phyloP scores from a whole-genome alignment of 2,888 invertebrate genomes.

The Acleris literana region DNA sequence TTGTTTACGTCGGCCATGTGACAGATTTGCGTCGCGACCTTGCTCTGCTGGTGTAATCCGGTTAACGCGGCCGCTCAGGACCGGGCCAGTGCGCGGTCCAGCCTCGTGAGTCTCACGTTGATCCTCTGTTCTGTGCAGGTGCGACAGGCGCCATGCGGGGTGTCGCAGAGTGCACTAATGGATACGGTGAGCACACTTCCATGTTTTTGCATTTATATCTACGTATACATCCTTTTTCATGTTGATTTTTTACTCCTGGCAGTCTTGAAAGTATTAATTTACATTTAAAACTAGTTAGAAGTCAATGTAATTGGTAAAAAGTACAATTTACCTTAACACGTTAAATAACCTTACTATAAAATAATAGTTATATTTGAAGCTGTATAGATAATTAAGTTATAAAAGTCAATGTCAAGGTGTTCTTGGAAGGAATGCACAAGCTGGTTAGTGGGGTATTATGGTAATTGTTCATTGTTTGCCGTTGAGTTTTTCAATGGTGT shows the following conservation, averaged over 20 bases:
- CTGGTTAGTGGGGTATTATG: conserved; percentile 10
- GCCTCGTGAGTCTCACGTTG: background rate
- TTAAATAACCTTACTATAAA: too few species aligned
- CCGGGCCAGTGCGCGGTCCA: conserved; percentile 17
- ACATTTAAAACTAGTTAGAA: too few species aligned
- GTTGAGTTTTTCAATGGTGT: too few species aligned
- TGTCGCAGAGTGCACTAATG: conserved; percentile 26
- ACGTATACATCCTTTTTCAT: background rate
- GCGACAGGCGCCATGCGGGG: conserved; percentile 21
- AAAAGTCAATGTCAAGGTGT: conserved; percentile 29
- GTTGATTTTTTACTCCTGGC: background rate
- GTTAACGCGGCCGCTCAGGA: conserved; percentile 45
- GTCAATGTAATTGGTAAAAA: too few species aligned
- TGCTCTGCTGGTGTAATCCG: conserved; percentile 52
- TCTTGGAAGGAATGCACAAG: conserved; percentile 25
- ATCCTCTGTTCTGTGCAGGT: conserved; percentile 7
- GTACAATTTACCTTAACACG: too few species aligned
- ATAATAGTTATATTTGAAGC: too few species aligned
- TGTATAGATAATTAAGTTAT: conserved; percentile 26
- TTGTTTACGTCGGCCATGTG: conserved; percentile 63
- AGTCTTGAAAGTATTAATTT: too few species aligned
- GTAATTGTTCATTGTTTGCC: conserved; percentile 1
- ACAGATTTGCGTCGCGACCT: conserved; percentile 50
- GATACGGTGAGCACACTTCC: conserved; percentile 21
- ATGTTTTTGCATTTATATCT: background rate